phyloP scores from a whole-genome alignment of 1,140 invertebrate genomes.

The silkworm (Bombyx mori) region ASM3026992v2 NC_085117.1:14879501-14880000 shows the following conservation, averaged over 20 bases:
- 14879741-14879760: constrained; percentile 67
- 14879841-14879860: too few relatives aligned
- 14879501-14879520: constrained; percentile 47
- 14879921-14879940: constrained; percentile 52
- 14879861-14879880: not conserved
- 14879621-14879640: constrained; percentile 38
- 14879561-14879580: constrained; percentile 52
- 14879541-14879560: constrained; percentile 42
- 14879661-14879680: constrained; percentile 62
- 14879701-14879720: constrained; percentile 55
- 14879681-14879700: constrained; percentile 61
- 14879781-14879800: constrained; percentile 34
- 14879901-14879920: constrained; percentile 49
- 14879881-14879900: constrained; percentile 55
- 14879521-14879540: constrained; percentile 52
- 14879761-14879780: constrained; percentile 69
- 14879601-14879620: constrained; percentile 47
- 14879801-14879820: constrained; percentile 18
- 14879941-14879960: constrained; percentile 66
- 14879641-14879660: constrained; percentile 39
- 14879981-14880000: constrained; percentile 14
- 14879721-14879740: constrained; percentile 62
- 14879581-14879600: constrained; percentile 57
- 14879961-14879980: constrained; percentile 62
- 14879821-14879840: too few relatives aligned